Evolutionary conservation across 2,888 invertebrate species (phyloP).

Genomic region (Pardosa pseudoannulata): DNA sequence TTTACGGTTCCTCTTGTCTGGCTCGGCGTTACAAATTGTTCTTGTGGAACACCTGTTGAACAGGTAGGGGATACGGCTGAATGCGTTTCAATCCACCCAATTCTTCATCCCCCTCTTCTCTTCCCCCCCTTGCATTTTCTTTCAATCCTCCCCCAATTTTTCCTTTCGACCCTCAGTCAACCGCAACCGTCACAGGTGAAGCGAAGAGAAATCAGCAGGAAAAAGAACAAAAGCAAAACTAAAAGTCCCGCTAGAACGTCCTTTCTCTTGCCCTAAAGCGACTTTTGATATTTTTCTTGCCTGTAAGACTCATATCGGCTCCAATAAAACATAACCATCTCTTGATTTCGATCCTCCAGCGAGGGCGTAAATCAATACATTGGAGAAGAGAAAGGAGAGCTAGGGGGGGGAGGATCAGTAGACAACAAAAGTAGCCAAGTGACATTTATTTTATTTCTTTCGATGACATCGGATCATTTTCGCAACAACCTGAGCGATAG

Average conservation of each 20-base stretch:
- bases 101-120: conserved; percentile 17
- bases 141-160: conserved; percentile 47
- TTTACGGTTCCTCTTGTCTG: conserved; percentile 38
- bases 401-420: neutral
- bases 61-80: conserved; percentile 50
- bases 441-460: conserved; percentile 31
- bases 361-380: conserved; percentile 52
- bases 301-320: neutral
- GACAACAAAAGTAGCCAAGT: neutral
- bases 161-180: conserved; percentile 35
- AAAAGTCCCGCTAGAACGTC: conserved; percentile 3
- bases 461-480: conserved; percentile 48
- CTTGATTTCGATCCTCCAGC: neutral
- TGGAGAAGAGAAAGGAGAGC: neutral
- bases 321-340: conserved; percentile 16
- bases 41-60: conserved; percentile 69
- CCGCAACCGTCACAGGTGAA: conserved; percentile 54
- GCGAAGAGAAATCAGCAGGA: conserved; percentile 30
- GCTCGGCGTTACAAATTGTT: conserved; percentile 61
- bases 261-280: neutral
- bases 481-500: conserved; percentile 24
- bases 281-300: neutral
- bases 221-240: conserved; percentile 24
- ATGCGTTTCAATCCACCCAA: conserved; percentile 33
- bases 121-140: conserved; percentile 28